Percentiles rank a stretch among this genome's conserved stretches.
Evolutionary conservation across 2,113 vertebrate species (phyloP).

Genomic region (Catharus minimus): DNA sequence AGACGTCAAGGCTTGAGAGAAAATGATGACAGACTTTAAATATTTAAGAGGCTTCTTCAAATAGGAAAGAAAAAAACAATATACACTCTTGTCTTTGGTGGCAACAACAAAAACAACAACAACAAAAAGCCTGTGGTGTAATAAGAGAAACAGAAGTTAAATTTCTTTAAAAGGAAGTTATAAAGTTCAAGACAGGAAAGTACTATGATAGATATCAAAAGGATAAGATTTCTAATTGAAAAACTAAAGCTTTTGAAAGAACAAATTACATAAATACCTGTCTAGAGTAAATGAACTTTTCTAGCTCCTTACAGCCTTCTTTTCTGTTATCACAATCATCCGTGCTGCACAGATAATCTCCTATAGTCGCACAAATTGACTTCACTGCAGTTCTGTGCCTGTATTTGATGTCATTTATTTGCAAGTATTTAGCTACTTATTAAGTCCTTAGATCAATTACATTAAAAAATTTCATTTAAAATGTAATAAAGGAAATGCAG

Average conservation of each 20-base stretch:
- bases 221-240: background rate
- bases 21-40: background rate
- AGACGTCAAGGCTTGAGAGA: background rate
- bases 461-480: background rate
- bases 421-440: background rate
- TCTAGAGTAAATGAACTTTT: background rate
- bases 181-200: background rate
- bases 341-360: background rate
- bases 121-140: background rate
- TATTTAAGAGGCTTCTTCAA: background rate
- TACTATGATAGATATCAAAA: background rate
- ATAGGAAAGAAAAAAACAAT: background rate
- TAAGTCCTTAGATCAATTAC: background rate
- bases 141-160: background rate
- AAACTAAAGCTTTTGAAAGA: background rate
- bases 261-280: background rate
- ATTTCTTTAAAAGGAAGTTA: background rate
- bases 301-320: background rate
- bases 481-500: background rate
- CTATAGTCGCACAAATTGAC: background rate
- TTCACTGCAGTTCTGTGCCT: background rate
- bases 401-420: background rate
- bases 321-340: background rate
- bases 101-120: background rate
- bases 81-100: background rate